These are phyloP conservation scores for Drosophila demipolita DNA, from an alignment of 2,888 invertebrate genomes.

Conservation along the genomic window DNA sequence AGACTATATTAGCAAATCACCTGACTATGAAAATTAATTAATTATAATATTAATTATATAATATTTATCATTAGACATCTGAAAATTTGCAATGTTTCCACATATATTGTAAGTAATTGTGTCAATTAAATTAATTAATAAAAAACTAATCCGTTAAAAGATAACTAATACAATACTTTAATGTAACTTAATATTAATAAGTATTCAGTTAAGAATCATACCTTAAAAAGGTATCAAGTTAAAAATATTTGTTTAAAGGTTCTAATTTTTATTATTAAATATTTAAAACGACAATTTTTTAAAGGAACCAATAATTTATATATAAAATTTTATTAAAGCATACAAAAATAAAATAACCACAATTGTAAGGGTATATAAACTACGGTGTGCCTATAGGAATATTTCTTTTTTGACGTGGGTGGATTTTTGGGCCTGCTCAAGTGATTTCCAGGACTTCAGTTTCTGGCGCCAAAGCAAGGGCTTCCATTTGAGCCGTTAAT, in stretches of 20 bases:
- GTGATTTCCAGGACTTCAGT: not conserved
- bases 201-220: not conserved
- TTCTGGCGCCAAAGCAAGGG: slow-evolving; percentile 1
- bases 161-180: not conserved
- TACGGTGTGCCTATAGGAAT: not conserved
- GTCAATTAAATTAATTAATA: not conserved
- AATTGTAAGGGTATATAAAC: not conserved
- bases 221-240: not conserved
- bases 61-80: not conserved
- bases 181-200: not conserved
- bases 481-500: slow-evolving; percentile 27
- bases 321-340: not conserved
- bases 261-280: not conserved
- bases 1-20: not conserved
- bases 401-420: slow-evolving; percentile 8
- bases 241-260: not conserved
- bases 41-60: no score
- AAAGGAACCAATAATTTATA: not conserved
- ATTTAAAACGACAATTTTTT: not conserved
- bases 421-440: slow-evolving; percentile 7
- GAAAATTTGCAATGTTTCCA: not conserved
- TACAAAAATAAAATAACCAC: not conserved
- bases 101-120: not conserved
- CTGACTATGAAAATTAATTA: not conserved
- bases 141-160: not conserved